A percentile compares a stretch with the other conserved stretches of the same genome.
phyloP scores from a whole-genome alignment of 2,113 vertebrate genomes.

The Anarrhichthys ocellatus region DNA sequence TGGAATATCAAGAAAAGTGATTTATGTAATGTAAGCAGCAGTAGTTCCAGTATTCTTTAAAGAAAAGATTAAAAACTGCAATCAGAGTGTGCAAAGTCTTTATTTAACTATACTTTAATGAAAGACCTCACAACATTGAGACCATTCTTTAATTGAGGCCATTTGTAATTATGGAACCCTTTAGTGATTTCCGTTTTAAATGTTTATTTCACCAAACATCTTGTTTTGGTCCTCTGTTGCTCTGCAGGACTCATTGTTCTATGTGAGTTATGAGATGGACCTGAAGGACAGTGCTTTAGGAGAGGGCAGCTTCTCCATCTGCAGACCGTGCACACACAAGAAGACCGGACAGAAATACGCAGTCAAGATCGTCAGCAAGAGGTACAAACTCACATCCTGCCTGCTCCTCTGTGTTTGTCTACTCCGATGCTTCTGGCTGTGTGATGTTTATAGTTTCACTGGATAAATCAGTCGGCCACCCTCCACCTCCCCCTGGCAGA shows the following conservation, averaged over 20 bases:
- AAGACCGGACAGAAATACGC: constrained; percentile 94
- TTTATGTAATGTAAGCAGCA: background rate
- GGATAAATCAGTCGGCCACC: background rate
- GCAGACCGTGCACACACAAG: constrained; percentile 95
- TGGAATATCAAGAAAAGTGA: background rate
- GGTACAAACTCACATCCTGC: constrained; percentile 80
- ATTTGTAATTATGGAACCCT: background rate
- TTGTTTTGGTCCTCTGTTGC: background rate
- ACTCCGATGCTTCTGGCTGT: background rate
- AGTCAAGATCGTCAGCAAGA: constrained; percentile 98
- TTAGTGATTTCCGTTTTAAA: background rate
- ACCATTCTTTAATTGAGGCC: background rate
- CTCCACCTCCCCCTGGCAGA: background rate
- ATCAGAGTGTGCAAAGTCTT: background rate
- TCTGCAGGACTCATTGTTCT: constrained; percentile 96
- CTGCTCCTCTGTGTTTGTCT: constrained; percentile 11
- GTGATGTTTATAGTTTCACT: constrained; percentile 27
- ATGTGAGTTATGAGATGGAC: constrained; percentile 95
- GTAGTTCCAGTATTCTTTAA: background rate
- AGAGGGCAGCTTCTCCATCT: constrained; percentile 99
- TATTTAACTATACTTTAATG: background rate
- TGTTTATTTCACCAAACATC: background rate
- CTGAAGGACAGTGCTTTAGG: constrained; percentile 93
- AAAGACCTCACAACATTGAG: background rate
- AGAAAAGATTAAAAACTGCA: background rate